phyloP scores from a whole-genome alignment of 2,888 invertebrate genomes.

The Tineola bisselliella region DNA sequence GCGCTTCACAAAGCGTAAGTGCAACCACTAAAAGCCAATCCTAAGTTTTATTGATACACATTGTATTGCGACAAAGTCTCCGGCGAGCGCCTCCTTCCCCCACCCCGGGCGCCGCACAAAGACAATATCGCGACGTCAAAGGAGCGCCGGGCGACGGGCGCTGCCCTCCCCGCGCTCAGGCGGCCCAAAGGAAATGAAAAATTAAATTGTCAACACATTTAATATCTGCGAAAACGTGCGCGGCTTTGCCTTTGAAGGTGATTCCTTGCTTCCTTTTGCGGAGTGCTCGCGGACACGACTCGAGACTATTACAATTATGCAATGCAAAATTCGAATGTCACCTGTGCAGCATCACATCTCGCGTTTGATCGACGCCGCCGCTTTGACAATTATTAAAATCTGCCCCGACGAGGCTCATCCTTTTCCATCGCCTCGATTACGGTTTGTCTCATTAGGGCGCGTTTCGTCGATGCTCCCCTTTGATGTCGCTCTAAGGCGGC shows the following conservation, averaged over 20 bases:
- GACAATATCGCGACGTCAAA: constrained; percentile 70
- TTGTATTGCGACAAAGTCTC: constrained; percentile 70
- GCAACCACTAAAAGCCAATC: constrained; percentile 70
- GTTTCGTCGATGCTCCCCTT: constrained; percentile 58
- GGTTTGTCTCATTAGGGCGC: constrained; percentile 69
- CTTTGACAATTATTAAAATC: constrained; percentile 71
- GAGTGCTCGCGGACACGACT: constrained; percentile 50
- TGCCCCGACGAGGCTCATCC: constrained; percentile 62
- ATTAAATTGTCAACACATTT: constrained; percentile 70
- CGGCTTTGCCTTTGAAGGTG: constrained; percentile 62
- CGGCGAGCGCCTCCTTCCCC: constrained; percentile 40
- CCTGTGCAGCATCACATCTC: constrained; percentile 22
- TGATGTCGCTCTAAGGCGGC: constrained; percentile 40
- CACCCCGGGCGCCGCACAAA: constrained; percentile 63
- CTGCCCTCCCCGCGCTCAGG: constrained; percentile 33
- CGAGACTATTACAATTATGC: constrained; percentile 64
- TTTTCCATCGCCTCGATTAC: constrained; percentile 68
- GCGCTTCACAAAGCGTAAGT: constrained; percentile 68
- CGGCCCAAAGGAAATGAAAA: constrained; percentile 63
- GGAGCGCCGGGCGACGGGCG: constrained; percentile 41
- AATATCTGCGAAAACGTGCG: constrained; percentile 68
- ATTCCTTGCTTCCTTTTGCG: constrained; percentile 50
- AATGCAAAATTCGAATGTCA: constrained; percentile 59
- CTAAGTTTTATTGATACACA: constrained; percentile 70
- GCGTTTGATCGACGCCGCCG: constrained; percentile 68